phyloP scores from a whole-genome alignment of 2,797 vertebrate species.

The Cyclopterus lumpus region DNA sequence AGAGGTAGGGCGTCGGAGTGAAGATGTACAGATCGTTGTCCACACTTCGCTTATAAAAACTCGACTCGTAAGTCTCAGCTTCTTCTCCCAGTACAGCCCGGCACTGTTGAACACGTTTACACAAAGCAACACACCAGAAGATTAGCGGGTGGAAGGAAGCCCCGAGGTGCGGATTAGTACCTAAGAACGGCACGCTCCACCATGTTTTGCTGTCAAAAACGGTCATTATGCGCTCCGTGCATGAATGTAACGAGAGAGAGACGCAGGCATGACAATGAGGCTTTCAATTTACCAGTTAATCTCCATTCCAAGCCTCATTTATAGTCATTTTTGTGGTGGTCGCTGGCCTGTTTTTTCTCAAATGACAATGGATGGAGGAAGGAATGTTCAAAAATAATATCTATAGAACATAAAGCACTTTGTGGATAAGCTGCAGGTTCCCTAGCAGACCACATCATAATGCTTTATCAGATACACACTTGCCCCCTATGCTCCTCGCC shows the following conservation, averaged over 20 bases:
- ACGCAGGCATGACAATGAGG: not conserved
- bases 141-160: not conserved
- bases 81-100: slow-evolving; percentile 92
- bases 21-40: slow-evolving; percentile 96
- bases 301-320: not conserved
- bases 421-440: slow-evolving; percentile 1
- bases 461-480: slow-evolving; percentile 37
- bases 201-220: too few relatives aligned
- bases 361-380: not conserved
- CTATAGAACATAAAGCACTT: too few relatives aligned
- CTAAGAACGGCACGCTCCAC: too few relatives aligned
- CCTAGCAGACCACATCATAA: slow-evolving; percentile 27
- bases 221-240: too few relatives aligned
- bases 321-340: not conserved
- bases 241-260: too few relatives aligned
- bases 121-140: slow-evolving; percentile 14
- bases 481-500: not conserved
- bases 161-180: not conserved
- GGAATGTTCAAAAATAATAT: not conserved
- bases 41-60: slow-evolving; percentile 95
- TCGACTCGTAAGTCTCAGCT: slow-evolving; percentile 93
- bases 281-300: not conserved
- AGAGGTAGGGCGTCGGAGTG: slow-evolving; percentile 85
- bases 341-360: slow-evolving; percentile 7
- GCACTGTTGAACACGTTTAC: slow-evolving; percentile 82